phyloP scores from a whole-genome alignment of 2,797 vertebrate species.

The Selene dorsalis region DNA sequence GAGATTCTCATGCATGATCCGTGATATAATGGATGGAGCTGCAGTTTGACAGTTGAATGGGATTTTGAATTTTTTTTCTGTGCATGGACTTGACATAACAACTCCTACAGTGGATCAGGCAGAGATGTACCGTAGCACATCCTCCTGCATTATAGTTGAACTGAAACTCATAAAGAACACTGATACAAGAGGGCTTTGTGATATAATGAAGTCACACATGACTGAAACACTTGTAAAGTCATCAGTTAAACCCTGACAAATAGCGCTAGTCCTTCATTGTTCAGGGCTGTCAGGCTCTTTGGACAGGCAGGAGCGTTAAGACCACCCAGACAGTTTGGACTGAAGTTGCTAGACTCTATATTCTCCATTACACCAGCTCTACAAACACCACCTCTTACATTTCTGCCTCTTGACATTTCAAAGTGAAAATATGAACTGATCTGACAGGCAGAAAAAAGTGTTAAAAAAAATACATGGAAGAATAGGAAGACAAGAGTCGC shows the following conservation, averaged over 20 bases:
- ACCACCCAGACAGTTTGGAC: conserved; percentile 52
- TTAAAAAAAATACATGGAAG: conserved; percentile 20
- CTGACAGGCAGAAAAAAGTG: conserved; percentile 22
- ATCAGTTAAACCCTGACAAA: conserved; percentile 53
- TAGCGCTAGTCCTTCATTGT: conserved; percentile 51
- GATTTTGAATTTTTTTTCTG: conserved; percentile 24
- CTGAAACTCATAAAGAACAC: neutral
- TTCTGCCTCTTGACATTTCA: conserved; percentile 28
- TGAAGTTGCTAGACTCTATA: conserved; percentile 7
- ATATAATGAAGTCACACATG: neutral
- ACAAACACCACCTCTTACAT: conserved; percentile 24
- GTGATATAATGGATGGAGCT: conserved; percentile 9
- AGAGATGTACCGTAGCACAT: neutral
- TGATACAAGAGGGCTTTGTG: neutral
- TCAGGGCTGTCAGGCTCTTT: conserved; percentile 18
- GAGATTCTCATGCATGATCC: conserved; percentile 21
- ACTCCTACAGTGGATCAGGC: conserved; percentile 8
- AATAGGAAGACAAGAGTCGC: conserved; percentile 31
- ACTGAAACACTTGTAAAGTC: conserved; percentile 24
- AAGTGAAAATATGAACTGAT: conserved; percentile 28
- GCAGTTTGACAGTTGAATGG: neutral
- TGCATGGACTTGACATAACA: conserved; percentile 12
- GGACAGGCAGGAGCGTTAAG: conserved; percentile 15
- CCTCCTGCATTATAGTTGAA: neutral
- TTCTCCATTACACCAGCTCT: neutral